Evolutionary conservation across 2,888 invertebrate species (phyloP).

Genomic region (Aleiodes testaceus): DNA sequence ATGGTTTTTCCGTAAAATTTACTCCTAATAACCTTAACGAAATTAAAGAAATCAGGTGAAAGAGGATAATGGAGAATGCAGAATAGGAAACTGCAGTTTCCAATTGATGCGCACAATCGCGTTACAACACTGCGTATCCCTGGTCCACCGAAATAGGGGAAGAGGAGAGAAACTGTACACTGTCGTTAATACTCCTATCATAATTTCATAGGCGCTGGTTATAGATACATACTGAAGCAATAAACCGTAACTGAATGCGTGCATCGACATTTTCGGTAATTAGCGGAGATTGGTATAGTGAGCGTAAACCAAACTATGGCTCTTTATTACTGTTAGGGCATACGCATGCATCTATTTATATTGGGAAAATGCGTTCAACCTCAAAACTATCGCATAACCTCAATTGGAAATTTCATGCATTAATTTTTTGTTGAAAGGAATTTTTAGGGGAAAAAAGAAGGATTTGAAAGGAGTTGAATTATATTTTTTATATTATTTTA

Average conservation of each 20-base stretch:
- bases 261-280: conserved; percentile 52
- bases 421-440: too few relatives aligned
- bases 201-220: conserved; percentile 50
- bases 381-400: neutral
- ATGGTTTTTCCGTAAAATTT: neutral
- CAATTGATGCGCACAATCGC: conserved; percentile 38
- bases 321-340: neutral
- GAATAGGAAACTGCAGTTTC: conserved; percentile 34
- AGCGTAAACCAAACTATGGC: conserved; percentile 14
- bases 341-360: conserved; percentile 1
- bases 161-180: conserved; percentile 14
- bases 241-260: conserved; percentile 46
- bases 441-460: too few relatives aligned
- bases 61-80: neutral
- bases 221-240: conserved; percentile 48
- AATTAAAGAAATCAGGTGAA: neutral
- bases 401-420: too few relatives aligned
- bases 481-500: too few relatives aligned
- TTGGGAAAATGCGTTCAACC: conserved; percentile 3
- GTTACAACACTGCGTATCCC: conserved; percentile 16
- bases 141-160: conserved; percentile 1
- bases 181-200: conserved; percentile 50
- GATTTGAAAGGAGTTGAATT: too few relatives aligned
- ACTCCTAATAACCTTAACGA: neutral
- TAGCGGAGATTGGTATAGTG: conserved; percentile 51